These are phyloP conservation scores for Odontesthes bonariensis DNA, from an alignment of 2,113 vertebrate species.

Conservation along the genomic window DNA sequence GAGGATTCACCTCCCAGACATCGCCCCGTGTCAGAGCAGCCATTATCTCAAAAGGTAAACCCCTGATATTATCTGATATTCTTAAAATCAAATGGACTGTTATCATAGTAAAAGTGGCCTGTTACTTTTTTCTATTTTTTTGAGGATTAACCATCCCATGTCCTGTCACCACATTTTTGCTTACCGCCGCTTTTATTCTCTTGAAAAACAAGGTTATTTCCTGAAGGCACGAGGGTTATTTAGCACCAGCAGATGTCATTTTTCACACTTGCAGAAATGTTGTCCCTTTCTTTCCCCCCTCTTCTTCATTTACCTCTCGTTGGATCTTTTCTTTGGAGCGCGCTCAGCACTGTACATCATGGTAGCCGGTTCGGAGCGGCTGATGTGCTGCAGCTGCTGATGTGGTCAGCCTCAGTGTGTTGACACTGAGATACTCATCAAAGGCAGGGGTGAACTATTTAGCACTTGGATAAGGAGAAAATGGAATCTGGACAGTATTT, in stretches of 20 bases:
- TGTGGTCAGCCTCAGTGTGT: conserved; percentile 33
- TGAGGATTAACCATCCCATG: conserved; percentile 15
- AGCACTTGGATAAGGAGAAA: conserved; percentile 37
- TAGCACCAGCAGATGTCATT: conserved; percentile 90
- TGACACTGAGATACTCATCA: conserved; percentile 65
- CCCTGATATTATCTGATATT: not conserved
- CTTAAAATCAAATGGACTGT: not conserved
- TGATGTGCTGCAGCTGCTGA: conserved; percentile 77
- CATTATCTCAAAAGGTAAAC: conserved; percentile 88
- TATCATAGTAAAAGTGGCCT: not conserved
- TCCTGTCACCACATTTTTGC: conserved; percentile 62
- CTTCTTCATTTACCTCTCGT: conserved; percentile 83
- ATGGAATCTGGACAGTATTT: conserved; percentile 49
- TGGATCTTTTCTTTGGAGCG: conserved; percentile 90
- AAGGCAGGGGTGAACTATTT: conserved; percentile 54
- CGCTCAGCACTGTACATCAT: conserved; percentile 88
- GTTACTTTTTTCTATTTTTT: not conserved
- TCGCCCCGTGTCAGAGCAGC: conserved; percentile 76
- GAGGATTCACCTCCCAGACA: conserved; percentile 78
- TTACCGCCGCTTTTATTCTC: conserved; percentile 81
- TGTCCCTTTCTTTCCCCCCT: conserved; percentile 20
- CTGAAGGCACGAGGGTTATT: conserved; percentile 86
- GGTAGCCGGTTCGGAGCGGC: conserved; percentile 78
- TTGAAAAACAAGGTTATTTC: conserved; percentile 89
- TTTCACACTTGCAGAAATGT: conserved; percentile 78